Conservation (phyloP, 2,113 vertebrate species). For the Leucoraja erinaceus region DNA sequence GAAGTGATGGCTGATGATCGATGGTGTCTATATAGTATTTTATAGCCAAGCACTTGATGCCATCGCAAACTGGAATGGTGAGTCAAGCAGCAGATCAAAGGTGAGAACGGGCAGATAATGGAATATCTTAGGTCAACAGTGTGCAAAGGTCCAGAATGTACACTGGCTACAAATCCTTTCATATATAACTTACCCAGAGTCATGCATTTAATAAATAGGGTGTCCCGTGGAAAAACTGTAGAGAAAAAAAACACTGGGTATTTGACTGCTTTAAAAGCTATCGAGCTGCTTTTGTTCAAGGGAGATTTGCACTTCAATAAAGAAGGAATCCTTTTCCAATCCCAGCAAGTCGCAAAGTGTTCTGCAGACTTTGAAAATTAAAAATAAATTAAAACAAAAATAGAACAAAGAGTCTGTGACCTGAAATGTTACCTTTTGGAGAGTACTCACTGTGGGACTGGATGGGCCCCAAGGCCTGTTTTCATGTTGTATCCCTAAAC, state of each 20-base stretch:
- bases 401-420: too few relatives aligned
- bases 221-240: too few relatives aligned
- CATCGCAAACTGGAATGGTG: not conserved
- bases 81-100: not conserved
- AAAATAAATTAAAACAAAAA: too few relatives aligned
- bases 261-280: not conserved
- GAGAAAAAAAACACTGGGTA: not conserved
- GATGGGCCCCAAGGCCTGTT: too few relatives aligned
- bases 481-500: too few relatives aligned
- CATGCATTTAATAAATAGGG: not conserved
- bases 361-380: too few relatives aligned
- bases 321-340: not conserved
- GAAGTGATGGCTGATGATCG: slow-evolving; percentile 13
- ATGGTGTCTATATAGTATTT: slow-evolving; percentile 28
- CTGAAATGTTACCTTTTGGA: too few relatives aligned
- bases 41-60: not conserved
- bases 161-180: not conserved
- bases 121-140: slow-evolving; percentile 4
- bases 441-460: too few relatives aligned
- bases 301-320: not conserved
- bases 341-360: too few relatives aligned
- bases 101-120: not conserved
- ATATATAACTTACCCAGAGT: not conserved
- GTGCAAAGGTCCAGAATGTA: not conserved
- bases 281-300: not conserved